Evolutionary conservation across 1,140 invertebrate genomes (phyloP).

Genomic region (Eciton burchellii): DNA sequence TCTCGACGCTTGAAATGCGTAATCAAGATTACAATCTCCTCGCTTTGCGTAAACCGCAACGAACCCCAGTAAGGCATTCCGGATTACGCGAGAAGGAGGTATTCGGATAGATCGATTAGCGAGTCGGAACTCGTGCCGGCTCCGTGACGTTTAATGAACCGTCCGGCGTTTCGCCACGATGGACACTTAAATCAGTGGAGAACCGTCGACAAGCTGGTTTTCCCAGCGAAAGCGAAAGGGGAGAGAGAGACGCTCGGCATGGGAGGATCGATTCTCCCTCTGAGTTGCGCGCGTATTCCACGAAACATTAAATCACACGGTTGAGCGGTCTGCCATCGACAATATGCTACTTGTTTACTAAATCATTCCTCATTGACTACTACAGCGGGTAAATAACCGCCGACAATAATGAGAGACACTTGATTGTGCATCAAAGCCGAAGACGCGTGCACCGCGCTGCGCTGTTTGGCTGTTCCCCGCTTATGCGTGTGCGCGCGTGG

Average conservation of each 20-base stretch:
- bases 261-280: slow-evolving; percentile 58
- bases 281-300: slow-evolving; percentile 40
- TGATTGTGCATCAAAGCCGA: slow-evolving; percentile 77
- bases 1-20: too few species aligned
- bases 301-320: slow-evolving; percentile 77
- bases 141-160: slow-evolving; percentile 27
- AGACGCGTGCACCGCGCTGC: slow-evolving; percentile 72
- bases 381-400: slow-evolving; percentile 73
- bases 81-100: too few species aligned
- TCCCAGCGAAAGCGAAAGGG: slow-evolving; percentile 42
- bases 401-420: slow-evolving; percentile 75
- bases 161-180: slow-evolving; percentile 24
- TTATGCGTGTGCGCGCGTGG: slow-evolving; percentile 17
- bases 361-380: slow-evolving; percentile 79
- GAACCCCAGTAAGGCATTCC: background rate
- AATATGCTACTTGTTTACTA: slow-evolving; percentile 83
- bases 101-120: slow-evolving; percentile 36
- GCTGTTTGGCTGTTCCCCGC: background rate
- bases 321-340: slow-evolving; percentile 73
- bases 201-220: slow-evolving; percentile 35
- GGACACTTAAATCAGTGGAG: slow-evolving; percentile 48
- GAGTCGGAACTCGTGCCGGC: background rate
- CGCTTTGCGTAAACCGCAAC: background rate
- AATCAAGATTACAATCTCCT: background rate
- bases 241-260: slow-evolving; percentile 24